Base-by-base conservation (phyloP, 2,113 vertebrate genomes). In the Lepus europaeus region DNA sequence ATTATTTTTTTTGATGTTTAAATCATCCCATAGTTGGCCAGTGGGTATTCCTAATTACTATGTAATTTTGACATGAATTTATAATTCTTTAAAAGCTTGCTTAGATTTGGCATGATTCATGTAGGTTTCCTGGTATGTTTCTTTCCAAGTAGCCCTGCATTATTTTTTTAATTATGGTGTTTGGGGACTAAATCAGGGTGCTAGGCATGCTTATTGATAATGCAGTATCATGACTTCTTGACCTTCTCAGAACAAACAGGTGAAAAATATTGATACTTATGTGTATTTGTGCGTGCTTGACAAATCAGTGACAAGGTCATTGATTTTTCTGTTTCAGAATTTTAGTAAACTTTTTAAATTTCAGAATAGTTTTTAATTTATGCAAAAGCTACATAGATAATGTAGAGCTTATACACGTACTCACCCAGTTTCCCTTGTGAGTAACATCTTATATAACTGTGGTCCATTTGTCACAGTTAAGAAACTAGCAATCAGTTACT, bases 1-100 rank as follows among this genome's bases (percentile, higher is more conserved):
- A 91, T 96, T 84, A 45, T 84, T 95, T 33, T 96, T 96, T 87
- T 87, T 69, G 39, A 78, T 79, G 23, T 86, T 93, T 89, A 91
- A 91, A 89, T 91, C 89, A 23, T 87, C n/a, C 33, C 81, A 61
- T 17, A 93, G 96, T 93, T 83, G 59, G 51, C 87, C 39, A 87
- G 20, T 93, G 70, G 69, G 80, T 91, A 25, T 93, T 56, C n/a
- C 39, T 82, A 70, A 73, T 74, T 83, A 33, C 70, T 93, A 3
- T 79, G 49, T 89, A 79, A 79, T 73, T 93, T 95, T 85, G 23
- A 74, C 5, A 69, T 63, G n/a, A 89, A 76, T 17, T 91, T 82
- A 33, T 93, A 83, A 91, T 69, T 79, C 64, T 93, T 95, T 74
- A 63, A 89, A 87, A 87, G 33, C 39, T 49, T 69, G 45, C 5